A percentile compares a stretch with the other conserved stretches of the same genome.
phyloP scores from a whole-genome alignment of 1,140 invertebrate genomes.

The Heliothis subflexa region DNA sequence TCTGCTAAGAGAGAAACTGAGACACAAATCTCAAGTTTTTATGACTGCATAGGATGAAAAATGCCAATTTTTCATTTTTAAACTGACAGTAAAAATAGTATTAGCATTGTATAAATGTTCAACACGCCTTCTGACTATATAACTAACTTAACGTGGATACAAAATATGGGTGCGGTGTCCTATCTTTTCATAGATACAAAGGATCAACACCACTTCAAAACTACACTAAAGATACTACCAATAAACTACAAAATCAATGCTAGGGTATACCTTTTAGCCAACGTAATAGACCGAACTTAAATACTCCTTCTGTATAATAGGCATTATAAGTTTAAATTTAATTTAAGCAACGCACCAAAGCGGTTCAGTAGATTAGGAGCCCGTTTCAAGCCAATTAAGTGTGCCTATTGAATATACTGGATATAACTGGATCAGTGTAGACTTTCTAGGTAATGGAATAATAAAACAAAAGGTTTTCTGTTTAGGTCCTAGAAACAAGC shows the following conservation, averaged over 20 bases:
- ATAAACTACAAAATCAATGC: not conserved
- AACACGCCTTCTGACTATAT: too few species aligned
- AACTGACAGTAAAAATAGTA: too few species aligned
- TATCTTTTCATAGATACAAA: not conserved
- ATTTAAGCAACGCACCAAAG: conserved; percentile 11
- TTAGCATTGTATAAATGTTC: too few species aligned
- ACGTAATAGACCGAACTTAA: not conserved
- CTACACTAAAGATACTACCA: not conserved
- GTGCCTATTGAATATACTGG: not conserved
- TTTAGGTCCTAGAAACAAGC: not conserved
- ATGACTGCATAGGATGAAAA: too few species aligned
- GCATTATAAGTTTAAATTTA: conserved; percentile 11
- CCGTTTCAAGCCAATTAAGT: conserved; percentile 22
- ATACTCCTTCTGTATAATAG: not conserved
- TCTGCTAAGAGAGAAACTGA: too few species aligned
- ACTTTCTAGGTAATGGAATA: conserved; percentile 27
- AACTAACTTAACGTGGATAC: not conserved
- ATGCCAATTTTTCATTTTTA: too few species aligned
- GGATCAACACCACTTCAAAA: not conserved
- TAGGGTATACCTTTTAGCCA: not conserved
- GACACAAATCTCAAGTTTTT: too few species aligned
- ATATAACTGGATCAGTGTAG: conserved; percentile 7
- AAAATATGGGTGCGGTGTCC: too few species aligned
- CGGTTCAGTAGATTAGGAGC: conserved; percentile 10
- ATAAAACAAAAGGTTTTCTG: conserved; percentile 25